These are phyloP conservation scores for Mystacides longicornis DNA, from an alignment of 2,888 invertebrate genomes.

Conservation along the genomic window DNA sequence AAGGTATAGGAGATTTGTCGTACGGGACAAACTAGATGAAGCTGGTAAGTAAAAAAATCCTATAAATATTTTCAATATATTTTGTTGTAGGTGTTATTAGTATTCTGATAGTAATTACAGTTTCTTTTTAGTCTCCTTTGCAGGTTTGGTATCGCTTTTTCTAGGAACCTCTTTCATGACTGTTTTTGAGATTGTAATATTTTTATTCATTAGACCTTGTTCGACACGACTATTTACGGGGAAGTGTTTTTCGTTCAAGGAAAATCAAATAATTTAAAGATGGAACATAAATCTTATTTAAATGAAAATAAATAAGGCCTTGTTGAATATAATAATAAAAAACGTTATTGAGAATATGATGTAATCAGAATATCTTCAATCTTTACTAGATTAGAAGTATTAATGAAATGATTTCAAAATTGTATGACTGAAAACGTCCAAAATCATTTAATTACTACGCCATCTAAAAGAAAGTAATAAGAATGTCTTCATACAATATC, in stretches of 20 bases:
- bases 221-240: not conserved
- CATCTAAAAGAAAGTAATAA: no score
- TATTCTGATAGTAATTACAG: not conserved
- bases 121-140: constrained; percentile 6
- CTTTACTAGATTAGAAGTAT: no score
- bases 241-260: not conserved
- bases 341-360: no score
- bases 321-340: no score
- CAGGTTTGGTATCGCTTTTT: constrained; percentile 6
- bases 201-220: not conserved
- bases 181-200: constrained; percentile 6
- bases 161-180: constrained; percentile 8
- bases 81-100: not conserved
- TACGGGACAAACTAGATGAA: constrained; percentile 1
- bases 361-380: no score
- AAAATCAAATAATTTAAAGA: no score
- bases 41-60: constrained; percentile 3
- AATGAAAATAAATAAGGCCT: no score
- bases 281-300: no score
- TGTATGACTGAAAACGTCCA: no score
- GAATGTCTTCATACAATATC: no score
- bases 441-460: no score
- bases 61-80: not conserved
- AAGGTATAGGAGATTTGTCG: constrained; percentile 3
- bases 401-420: no score